These are phyloP conservation scores for Bos javanicus DNA, from an alignment of 2,113 vertebrate species.

Conservation along the genomic window DNA sequence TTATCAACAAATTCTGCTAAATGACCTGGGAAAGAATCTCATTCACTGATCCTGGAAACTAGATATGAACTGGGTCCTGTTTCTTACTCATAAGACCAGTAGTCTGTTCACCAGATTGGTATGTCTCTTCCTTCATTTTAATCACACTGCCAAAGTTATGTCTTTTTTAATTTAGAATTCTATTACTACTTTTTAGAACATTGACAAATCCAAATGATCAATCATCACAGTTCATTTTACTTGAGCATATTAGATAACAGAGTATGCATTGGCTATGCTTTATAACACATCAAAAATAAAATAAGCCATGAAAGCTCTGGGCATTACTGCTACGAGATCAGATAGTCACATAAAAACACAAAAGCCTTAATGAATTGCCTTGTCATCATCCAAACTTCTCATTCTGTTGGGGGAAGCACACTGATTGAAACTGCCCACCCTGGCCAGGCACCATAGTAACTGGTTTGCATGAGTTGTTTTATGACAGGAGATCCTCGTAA, in stretches of 20 bases:
- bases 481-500: no score
- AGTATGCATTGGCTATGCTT: not conserved
- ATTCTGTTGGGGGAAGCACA: no score
- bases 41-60: not conserved
- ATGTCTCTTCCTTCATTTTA: not conserved
- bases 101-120: not conserved
- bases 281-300: conserved; percentile 3
- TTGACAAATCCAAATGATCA: not conserved
- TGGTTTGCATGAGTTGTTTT: no score
- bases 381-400: not conserved
- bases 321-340: not conserved
- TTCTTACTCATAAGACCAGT: not conserved
- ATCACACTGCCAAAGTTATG: not conserved
- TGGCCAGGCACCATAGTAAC: no score
- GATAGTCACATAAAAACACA: not conserved
- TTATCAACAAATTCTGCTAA: not conserved
- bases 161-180: conserved; percentile 9
- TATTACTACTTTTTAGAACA: not conserved
- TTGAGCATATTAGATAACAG: not conserved
- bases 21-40: not conserved
- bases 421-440: no score
- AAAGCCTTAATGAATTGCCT: conserved; percentile 14
- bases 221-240: not conserved
- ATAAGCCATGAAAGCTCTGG: not conserved
- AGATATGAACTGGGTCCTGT: not conserved